Percentiles rank a stretch among this genome's conserved stretches.
Evolutionary conservation across 2,113 vertebrate species (phyloP).

Genomic region (Rostratula benghalensis): DNA sequence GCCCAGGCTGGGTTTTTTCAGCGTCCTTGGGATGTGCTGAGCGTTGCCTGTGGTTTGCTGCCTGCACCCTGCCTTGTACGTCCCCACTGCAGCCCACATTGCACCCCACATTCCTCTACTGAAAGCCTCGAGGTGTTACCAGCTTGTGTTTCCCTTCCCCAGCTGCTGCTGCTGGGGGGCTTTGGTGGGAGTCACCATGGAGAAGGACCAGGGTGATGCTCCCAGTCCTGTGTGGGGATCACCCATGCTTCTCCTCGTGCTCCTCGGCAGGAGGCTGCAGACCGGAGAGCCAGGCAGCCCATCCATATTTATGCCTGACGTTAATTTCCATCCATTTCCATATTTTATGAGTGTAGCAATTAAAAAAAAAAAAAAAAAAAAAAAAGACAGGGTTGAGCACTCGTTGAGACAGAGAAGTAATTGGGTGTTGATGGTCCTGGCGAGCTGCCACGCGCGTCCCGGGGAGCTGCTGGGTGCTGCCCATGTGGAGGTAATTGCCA

Average conservation of each 20-base stretch:
- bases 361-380: neutral
- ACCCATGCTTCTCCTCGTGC: accelerated
- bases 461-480: constrained; percentile 1
- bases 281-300: neutral
- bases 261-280: neutral
- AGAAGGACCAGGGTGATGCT: neutral
- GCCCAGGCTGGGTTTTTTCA: neutral
- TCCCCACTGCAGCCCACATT: neutral
- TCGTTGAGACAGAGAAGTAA: neutral
- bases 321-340: constrained; percentile 4
- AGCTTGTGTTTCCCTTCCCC: neutral
- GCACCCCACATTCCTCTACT: neutral
- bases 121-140: neutral
- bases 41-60: neutral
- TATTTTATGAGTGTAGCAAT: neutral
- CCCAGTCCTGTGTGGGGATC: accelerated
- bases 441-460: accelerated
- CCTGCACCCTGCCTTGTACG: neutral
- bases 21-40: neutral
- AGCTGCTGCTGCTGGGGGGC: neutral
- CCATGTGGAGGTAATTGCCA: neutral
- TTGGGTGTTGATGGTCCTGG: neutral
- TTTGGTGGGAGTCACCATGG: neutral
- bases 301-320: neutral
- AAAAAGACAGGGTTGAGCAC: neutral